Percentiles rank a stretch among this genome's conserved stretches.
These are phyloP conservation scores for Nomada fucata DNA, from an alignment of 2,888 invertebrate genomes.

Conservation along the genomic window DNA sequence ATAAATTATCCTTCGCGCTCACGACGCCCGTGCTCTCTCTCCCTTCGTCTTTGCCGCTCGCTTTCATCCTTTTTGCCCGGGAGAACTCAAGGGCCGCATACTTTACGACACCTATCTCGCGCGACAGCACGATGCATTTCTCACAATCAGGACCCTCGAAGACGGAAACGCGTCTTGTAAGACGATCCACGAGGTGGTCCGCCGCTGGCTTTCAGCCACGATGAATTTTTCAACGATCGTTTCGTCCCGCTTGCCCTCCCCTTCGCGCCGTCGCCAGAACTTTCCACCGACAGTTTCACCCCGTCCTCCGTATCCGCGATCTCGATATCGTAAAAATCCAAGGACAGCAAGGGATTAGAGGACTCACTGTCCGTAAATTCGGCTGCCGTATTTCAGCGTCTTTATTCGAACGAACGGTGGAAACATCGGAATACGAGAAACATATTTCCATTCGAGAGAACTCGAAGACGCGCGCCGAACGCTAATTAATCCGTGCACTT, in stretches of 20 bases:
- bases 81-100: conserved; percentile 74
- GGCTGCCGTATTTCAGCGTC: background rate
- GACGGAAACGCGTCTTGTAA: conserved; percentile 72
- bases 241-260: conserved; percentile 31
- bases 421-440: no score
- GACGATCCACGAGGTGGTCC: conserved; percentile 74
- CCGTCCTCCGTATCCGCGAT: conserved; percentile 11
- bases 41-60: conserved; percentile 41
- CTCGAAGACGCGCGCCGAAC: no score
- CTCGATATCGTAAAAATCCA: conserved; percentile 19
- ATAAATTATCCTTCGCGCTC: conserved; percentile 83
- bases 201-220: conserved; percentile 60
- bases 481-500: no score
- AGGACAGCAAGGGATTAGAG: no score
- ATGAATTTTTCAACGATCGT: conserved; percentile 65
- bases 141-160: conserved; percentile 73
- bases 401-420: background rate
- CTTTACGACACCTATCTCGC: conserved; percentile 79
- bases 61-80: conserved; percentile 58
- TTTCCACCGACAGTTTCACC: background rate
- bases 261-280: background rate
- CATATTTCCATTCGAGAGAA: no score
- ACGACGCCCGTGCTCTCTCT: conserved; percentile 73
- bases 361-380: background rate
- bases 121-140: conserved; percentile 73